Conservation (phyloP, 2,113 vertebrate species). For the Antigone vipio region DNA sequence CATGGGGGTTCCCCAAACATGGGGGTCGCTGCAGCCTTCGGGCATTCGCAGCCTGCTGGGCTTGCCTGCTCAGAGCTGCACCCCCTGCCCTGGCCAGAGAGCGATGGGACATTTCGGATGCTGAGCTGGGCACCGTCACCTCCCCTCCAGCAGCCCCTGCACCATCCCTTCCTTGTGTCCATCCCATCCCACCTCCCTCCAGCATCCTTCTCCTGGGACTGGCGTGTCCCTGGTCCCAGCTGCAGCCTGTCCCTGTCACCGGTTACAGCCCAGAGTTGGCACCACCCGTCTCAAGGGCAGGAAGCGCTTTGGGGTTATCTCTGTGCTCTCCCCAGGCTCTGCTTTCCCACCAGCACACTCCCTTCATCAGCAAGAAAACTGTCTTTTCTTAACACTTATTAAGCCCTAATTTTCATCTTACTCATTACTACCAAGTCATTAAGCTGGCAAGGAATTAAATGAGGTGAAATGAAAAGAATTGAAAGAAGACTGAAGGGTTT, state of each 20-base stretch:
- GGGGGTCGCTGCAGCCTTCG: not conserved
- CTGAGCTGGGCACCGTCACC: not conserved
- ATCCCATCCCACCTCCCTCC: not conserved
- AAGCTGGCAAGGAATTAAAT: slow-evolving; percentile 22
- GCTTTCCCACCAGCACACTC: not conserved
- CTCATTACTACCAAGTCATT: slow-evolving; percentile 33
- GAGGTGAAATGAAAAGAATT: slow-evolving; percentile 18
- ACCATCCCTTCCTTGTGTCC: not conserved
- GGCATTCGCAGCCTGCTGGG: fast-evolving
- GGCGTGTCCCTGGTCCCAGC: not conserved
- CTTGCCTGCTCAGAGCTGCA: not conserved
- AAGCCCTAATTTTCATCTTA: slow-evolving; percentile 39
- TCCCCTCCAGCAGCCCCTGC: not conserved
- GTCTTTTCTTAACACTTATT: slow-evolving; percentile 8
- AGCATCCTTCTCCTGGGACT: not conserved
- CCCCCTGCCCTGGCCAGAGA: not conserved
- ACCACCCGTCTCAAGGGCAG: not conserved
- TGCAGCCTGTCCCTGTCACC: not conserved
- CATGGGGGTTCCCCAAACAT: fast-evolving
- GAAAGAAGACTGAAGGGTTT: slow-evolving; percentile 8
- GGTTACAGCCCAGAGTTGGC: fast-evolving
- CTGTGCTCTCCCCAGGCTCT: not conserved
- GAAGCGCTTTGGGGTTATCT: not conserved
- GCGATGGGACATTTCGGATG: not conserved
- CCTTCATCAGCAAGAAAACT: slow-evolving; percentile 4